Conservation (phyloP, 2,888 invertebrate genomes). For the Rhingia rostrata region DNA sequence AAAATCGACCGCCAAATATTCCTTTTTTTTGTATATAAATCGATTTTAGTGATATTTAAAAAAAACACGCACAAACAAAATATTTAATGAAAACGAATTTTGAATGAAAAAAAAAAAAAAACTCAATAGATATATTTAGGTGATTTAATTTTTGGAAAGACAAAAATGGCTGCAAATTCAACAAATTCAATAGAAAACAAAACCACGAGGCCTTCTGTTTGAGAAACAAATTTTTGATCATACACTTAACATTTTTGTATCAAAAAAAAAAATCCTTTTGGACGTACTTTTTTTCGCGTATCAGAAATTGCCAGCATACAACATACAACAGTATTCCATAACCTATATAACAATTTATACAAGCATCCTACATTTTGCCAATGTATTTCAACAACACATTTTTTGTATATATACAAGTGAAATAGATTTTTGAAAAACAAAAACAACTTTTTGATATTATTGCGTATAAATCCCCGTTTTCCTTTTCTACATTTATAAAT, state of each 20-base stretch:
- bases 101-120: slow-evolving; percentile 37
- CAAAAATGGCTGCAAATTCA: slow-evolving; percentile 26
- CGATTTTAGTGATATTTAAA: slow-evolving; percentile 65
- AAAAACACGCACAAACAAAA: slow-evolving; percentile 49
- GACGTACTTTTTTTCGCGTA: too few relatives aligned
- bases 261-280: slow-evolving; percentile 5
- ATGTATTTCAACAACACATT: slow-evolving; percentile 58
- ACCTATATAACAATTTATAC: slow-evolving; percentile 48
- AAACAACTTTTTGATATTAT: slow-evolving; percentile 69
- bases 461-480: slow-evolving; percentile 15
- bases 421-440: slow-evolving; percentile 38
- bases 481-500: slow-evolving; percentile 68
- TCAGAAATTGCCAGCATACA: slow-evolving; percentile 62
- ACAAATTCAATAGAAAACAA: slow-evolving; percentile 36
- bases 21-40: slow-evolving; percentile 64
- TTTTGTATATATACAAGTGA: slow-evolving; percentile 63
- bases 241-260: slow-evolving; percentile 13
- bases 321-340: slow-evolving; percentile 29
- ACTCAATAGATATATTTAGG: slow-evolving; percentile 29
- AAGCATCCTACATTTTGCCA: slow-evolving; percentile 66
- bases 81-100: neutral
- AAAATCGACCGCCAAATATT: slow-evolving; percentile 36
- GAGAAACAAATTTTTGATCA: slow-evolving; percentile 58
- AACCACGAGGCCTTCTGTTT: slow-evolving; percentile 71
- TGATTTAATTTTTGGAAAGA: slow-evolving; percentile 17